Conservation (phyloP, 2,113 vertebrate species). For the Eurystomus gularis region DNA sequence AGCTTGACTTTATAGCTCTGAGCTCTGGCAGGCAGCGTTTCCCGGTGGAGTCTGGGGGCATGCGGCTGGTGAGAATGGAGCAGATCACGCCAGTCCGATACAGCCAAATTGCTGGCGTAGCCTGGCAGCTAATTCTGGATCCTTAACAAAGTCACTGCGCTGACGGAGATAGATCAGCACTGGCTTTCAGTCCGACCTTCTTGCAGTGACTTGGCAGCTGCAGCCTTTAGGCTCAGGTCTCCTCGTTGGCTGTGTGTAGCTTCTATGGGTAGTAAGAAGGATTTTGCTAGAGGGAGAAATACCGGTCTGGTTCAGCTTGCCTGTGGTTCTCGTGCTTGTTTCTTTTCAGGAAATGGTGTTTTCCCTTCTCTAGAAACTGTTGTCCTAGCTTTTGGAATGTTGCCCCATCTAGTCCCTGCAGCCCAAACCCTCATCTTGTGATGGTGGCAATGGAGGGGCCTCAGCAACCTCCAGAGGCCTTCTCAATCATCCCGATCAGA, state of each 20-base stretch:
- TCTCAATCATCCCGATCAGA: neutral
- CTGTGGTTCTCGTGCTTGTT: neutral
- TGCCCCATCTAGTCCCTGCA: neutral
- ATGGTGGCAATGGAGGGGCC: neutral
- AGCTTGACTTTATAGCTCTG: neutral
- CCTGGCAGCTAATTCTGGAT: neutral
- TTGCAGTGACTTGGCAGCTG: neutral
- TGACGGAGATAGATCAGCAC: neutral
- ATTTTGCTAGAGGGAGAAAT: neutral
- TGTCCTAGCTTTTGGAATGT: neutral
- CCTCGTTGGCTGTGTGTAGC: accelerated
- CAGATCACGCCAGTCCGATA: neutral
- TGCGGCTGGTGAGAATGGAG: neutral
- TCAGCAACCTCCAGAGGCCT: neutral
- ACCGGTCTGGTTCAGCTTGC: neutral
- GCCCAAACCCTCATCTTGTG: neutral
- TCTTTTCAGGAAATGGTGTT: conserved; percentile 3
- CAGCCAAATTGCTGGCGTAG: accelerated
- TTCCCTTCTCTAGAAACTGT: neutral
- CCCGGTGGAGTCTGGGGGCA: neutral
- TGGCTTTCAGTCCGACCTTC: neutral
- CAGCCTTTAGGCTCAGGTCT: neutral
- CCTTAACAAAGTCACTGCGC: neutral
- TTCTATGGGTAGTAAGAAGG: neutral
- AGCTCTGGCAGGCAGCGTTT: neutral